phyloP scores from a whole-genome alignment of 2,888 invertebrate species.

The Nesidiocoris tenuis region DNA sequence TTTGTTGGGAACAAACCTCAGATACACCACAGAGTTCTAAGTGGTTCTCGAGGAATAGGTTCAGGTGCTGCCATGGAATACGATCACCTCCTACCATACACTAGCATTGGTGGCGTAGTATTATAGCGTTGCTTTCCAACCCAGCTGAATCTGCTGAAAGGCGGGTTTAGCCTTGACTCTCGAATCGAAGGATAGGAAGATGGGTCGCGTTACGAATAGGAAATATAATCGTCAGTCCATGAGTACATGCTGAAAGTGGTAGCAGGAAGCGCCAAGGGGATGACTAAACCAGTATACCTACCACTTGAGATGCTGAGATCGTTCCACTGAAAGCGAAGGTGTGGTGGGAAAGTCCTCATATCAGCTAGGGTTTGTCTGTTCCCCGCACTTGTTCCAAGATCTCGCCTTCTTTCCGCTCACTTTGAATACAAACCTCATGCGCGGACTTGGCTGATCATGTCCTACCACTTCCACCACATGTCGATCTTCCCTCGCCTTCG shows the following conservation, averaged over 20 bases:
- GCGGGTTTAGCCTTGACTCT: too few species aligned
- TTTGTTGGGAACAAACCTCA: too few species aligned
- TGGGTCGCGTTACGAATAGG: neutral
- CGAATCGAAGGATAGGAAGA: neutral
- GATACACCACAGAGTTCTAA: too few species aligned
- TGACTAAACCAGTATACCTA: neutral
- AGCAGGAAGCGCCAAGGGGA: neutral
- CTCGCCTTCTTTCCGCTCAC: neutral
- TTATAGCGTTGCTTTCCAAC: too few species aligned
- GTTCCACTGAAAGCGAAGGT: neutral
- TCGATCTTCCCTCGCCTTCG: neutral
- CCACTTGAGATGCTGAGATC: neutral
- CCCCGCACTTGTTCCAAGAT: neutral
- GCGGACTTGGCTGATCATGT: neutral
- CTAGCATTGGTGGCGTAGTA: too few species aligned
- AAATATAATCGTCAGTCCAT: neutral
- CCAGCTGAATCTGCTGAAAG: too few species aligned
- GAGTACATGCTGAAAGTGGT: neutral
- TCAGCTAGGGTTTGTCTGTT: neutral
- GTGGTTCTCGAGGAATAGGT: too few species aligned
- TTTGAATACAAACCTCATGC: constrained; percentile 39
- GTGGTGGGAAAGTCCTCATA: neutral
- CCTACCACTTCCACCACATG: neutral
- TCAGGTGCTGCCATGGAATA: too few species aligned
- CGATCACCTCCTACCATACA: too few species aligned